A percentile compares a stretch with the other conserved stretches of the same genome.
phyloP scores from a whole-genome alignment of 2,888 invertebrate genomes.

The Phalera bucephala region DNA sequence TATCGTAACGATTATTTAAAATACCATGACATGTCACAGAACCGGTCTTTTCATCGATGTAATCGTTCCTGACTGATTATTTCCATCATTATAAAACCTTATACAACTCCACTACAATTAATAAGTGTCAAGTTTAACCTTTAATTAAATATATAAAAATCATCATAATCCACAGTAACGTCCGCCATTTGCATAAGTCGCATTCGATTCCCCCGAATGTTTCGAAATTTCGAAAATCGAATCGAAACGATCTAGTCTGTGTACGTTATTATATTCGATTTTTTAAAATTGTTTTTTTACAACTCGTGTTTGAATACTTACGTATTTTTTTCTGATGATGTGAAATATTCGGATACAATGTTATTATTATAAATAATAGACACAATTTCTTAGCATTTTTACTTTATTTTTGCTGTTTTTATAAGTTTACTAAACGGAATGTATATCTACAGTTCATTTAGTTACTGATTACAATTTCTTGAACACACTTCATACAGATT shows the following conservation, averaged over 20 bases:
- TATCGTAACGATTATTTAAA: slow-evolving; percentile 61
- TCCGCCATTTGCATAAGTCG: slow-evolving; percentile 27
- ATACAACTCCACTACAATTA: slow-evolving; percentile 66
- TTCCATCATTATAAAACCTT: slow-evolving; percentile 60
- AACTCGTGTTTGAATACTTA: too few relatives aligned
- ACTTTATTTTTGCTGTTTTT: too few relatives aligned
- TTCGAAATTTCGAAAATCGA: slow-evolving; percentile 24
- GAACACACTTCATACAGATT: too few relatives aligned
- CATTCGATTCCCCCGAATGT: slow-evolving; percentile 6
- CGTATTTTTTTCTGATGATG: too few relatives aligned
- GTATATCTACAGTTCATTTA: too few relatives aligned
- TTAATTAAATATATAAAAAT: slow-evolving; percentile 66
- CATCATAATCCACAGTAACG: slow-evolving; percentile 44
- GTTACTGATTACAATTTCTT: too few relatives aligned
- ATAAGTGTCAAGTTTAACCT: slow-evolving; percentile 73
- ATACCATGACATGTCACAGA: slow-evolving; percentile 61
- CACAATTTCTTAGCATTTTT: too few relatives aligned
- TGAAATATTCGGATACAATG: slow-evolving; percentile 10
- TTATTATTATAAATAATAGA: slow-evolving; percentile 3
- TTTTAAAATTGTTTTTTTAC: slow-evolving; percentile 5
- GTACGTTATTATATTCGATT: slow-evolving; percentile 14
- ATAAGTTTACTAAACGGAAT: too few relatives aligned
- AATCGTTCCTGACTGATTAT: slow-evolving; percentile 59
- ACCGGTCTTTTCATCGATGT: slow-evolving; percentile 58
- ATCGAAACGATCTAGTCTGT: slow-evolving; percentile 5